Evolutionary conservation across 2,113 vertebrate species (phyloP).

Genomic region (Pachyramphus minor): DNA sequence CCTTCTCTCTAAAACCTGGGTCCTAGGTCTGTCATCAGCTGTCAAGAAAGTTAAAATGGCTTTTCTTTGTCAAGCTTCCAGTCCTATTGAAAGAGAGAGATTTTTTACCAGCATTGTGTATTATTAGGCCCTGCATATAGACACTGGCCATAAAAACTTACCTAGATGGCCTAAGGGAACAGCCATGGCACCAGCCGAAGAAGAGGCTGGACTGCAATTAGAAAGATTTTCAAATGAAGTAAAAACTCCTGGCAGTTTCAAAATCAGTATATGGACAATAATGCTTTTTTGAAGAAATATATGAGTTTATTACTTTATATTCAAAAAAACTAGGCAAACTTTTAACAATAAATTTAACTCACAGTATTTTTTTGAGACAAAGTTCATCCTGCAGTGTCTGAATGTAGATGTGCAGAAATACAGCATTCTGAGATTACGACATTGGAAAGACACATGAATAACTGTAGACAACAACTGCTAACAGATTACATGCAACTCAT

Average conservation of each 20-base stretch:
- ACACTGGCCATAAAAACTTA: background rate
- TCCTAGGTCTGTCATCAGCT: background rate
- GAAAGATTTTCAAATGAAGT: background rate
- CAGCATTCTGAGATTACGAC: background rate
- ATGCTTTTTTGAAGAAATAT: background rate
- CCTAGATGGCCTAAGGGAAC: background rate
- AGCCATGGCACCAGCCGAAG: background rate
- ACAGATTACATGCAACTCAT: background rate
- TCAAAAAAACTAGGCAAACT: background rate
- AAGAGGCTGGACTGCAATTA: background rate
- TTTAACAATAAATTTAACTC: background rate
- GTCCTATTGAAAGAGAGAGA: background rate
- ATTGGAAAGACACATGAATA: background rate
- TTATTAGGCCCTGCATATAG: background rate
- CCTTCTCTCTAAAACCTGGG: background rate
- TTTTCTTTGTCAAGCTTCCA: background rate
- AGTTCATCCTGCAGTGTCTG: background rate
- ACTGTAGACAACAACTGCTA: background rate
- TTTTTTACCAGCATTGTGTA: background rate
- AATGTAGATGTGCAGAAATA: background rate
- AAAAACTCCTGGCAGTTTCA: background rate
- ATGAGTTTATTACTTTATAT: background rate
- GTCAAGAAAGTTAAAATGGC: background rate
- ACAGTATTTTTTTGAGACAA: background rate
- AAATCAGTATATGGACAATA: background rate